Base-by-base conservation (phyloP, 2,888 invertebrate genomes). In the Nebria salina region DNA sequence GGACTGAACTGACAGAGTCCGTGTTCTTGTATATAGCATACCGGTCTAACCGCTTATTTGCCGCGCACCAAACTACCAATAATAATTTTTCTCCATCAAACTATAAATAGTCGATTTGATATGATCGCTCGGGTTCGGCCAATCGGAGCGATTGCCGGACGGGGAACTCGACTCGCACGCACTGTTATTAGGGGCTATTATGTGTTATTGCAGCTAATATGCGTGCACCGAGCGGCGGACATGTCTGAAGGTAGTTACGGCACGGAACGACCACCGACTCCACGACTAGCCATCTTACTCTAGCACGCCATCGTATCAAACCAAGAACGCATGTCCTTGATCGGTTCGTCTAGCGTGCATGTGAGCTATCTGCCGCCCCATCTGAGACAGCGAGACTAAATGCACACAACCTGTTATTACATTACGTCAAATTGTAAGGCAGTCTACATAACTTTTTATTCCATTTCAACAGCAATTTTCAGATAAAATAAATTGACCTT, bases 131-230 rank as follows among this genome's bases (percentile, higher is more conserved):
- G 83, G 82, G 82, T 65, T 79, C 85, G 86, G 85, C 89, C 88
- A 89, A 88, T 88, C 87, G 87, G 86, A 86, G 86, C 85, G 83
- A 85, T 11, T 72, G 75, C 70, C 75, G 54, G 54, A 54, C 54
- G 54, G 54, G 54, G 54, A 54, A 54, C 54, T 54, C 54, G 54
- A 68, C 80, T 79, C 84, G 84, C 89, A 88, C 89, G 88, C 87
- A 88, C 89, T 88, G 85, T 89, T 88, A 89, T 89, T 89, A 89
- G 84, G 88, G 88, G 86, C 88, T 88, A 89, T 89, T 89, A 89
- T 87, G 87, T 88, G 86, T 88, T 89, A 89, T 89, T 88, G 88
- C 87, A 87, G 88, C 86, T 88, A 88, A 88, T 88, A 88, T 87
- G 86, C 87, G 87, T 87, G 86, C 86, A 86, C 86, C 86, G 86